Evolutionary conservation across 2,888 invertebrate genomes (phyloP), one percentile per base, ranked within the genome.

Genomic region (Drosophila sordidula): DNA sequence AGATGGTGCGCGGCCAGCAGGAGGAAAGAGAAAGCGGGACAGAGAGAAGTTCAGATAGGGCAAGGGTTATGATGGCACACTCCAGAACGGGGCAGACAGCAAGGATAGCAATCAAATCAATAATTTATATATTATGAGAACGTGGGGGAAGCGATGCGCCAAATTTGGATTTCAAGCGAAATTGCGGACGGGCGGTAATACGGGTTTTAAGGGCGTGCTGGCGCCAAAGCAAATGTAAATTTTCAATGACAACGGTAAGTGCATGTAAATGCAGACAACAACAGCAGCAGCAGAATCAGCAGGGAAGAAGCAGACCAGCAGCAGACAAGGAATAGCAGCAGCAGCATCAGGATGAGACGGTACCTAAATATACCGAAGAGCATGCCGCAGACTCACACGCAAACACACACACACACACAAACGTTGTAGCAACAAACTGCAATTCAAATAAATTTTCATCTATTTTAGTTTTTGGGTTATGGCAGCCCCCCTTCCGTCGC

Each of bases 161-260:
- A 78, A 77, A 77, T 57, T 52, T 59, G 52, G 56, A 73, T 51
- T 34, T 14, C 11, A 44, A 44, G 38, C 42, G 12, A 12, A 38
- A 25, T 16, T 66, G 61, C 22, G 26, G 18, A 29, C 18, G 49
- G 32, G n/a, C 26, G 26, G 26, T 29, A 29, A 29, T 29, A 29
- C 26, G 29, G 34, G 25, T 16, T 44, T 32, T 14, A 26, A 5
- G 54, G 8, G n/a, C 8, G 25, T 22, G 6, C 34, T 56, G 51
- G 56, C 45, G 64, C 52, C 62, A 66, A 71, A 65, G 70, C 75
- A 84, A 87, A 87, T 87, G 78, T 87, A 75, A 70, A 84, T 87
- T 69, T 87, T 70, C 89, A 89, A 84, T 84, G 89, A 89, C 89
- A 84, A 75, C 82, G 88, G 72, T 84, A 84, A 84, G 89, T 89